Evolutionary conservation across 2,113 vertebrate genomes (phyloP).

Genomic region (Heterocephalus glaber): DNA sequence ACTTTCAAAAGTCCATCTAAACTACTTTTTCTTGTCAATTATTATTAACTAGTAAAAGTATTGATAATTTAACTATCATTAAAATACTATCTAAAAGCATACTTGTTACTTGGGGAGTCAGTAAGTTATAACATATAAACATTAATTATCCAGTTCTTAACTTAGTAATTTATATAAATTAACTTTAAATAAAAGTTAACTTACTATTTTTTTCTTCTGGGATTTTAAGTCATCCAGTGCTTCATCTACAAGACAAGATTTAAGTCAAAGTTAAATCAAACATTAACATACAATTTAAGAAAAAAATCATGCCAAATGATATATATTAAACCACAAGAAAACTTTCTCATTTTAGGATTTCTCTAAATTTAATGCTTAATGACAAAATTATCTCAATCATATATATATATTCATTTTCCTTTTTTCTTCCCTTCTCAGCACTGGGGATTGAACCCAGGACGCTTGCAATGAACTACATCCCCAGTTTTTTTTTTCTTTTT

Average conservation of each 20-base stretch:
- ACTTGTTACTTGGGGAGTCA: constrained; percentile 22
- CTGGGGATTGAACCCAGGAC: background rate
- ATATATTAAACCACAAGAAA: constrained; percentile 43
- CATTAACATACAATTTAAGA: constrained; percentile 46
- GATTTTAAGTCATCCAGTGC: constrained; percentile 94
- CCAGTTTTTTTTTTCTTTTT: background rate
- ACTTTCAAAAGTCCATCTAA: constrained; percentile 49
- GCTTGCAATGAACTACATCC: background rate
- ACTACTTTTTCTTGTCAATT: constrained; percentile 46
- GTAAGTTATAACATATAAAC: constrained; percentile 51
- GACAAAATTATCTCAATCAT: constrained; percentile 3
- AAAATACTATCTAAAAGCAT: constrained; percentile 66
- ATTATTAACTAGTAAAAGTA: constrained; percentile 62
- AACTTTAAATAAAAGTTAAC: constrained; percentile 83
- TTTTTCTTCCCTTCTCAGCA: background rate
- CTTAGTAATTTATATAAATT: constrained; percentile 66
- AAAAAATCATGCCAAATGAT: constrained; percentile 44
- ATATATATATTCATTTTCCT: background rate
- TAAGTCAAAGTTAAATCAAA: constrained; percentile 70
- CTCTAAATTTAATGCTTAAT: constrained; percentile 31
- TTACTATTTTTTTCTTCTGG: constrained; percentile 98
- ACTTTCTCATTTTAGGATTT: constrained; percentile 37
- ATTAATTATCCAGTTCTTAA: constrained; percentile 60
- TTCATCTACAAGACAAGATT: constrained; percentile 90
- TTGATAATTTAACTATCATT: constrained; percentile 56